Percentiles rank a stretch among this genome's conserved stretches.
These are phyloP conservation scores for Lepidocolaptes lacrymiger DNA, from an alignment of 2,797 vertebrate genomes.

Conservation along the genomic window DNA sequence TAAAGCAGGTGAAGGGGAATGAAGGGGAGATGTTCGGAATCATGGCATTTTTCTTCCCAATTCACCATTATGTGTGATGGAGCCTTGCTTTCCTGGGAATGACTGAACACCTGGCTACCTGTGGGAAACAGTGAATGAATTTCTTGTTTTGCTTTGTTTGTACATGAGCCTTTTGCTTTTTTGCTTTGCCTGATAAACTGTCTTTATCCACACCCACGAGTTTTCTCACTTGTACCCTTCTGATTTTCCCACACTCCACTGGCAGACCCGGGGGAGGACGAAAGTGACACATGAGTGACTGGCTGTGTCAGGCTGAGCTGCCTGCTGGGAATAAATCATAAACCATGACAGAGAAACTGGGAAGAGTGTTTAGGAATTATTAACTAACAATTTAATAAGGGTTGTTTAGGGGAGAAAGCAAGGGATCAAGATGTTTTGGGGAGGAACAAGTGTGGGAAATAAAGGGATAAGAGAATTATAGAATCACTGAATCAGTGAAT, in stretches of 20 bases:
- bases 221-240: neutral
- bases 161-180: neutral
- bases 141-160: neutral
- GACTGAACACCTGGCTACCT: neutral
- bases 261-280: neutral
- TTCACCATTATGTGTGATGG: fast-evolving
- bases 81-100: neutral
- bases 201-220: neutral
- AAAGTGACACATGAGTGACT: fast-evolving
- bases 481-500: neutral
- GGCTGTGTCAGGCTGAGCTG: neutral
- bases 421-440: neutral
- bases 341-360: neutral
- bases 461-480: neutral
- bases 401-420: neutral
- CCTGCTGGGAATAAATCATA: neutral
- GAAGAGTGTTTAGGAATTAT: neutral
- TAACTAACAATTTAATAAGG: neutral
- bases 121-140: neutral
- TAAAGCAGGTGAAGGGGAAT: neutral
- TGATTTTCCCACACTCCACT: neutral
- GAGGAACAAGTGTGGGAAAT: neutral
- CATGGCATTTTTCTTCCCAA: neutral
- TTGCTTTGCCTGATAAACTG: neutral
- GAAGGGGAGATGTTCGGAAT: fast-evolving